Conservation (phyloP, 2,113 vertebrate species). For the Crotalus viridis region DNA sequence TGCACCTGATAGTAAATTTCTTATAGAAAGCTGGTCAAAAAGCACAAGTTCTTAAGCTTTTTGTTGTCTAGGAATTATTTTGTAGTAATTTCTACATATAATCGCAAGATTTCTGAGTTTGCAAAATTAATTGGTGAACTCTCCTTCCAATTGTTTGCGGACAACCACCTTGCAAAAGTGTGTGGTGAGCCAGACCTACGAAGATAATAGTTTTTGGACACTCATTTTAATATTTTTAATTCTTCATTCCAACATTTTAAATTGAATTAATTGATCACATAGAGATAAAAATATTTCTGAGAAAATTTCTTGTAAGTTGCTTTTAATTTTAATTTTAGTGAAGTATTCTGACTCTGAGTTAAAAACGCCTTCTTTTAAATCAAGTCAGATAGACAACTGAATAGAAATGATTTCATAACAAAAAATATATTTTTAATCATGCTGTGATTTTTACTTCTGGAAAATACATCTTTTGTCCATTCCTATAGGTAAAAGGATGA, state of each 20-base stretch:
- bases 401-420: too few relatives aligned
- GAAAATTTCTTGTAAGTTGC: constrained; percentile 25
- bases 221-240: background rate
- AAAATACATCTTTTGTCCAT: too few relatives aligned
- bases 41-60: constrained; percentile 45
- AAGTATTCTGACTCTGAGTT: too few relatives aligned
- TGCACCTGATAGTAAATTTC: constrained; percentile 40
- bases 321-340: background rate
- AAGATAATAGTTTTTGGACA: background rate
- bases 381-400: too few relatives aligned
- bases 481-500: too few relatives aligned
- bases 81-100: background rate
- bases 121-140: background rate
- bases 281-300: background rate
- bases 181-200: background rate
- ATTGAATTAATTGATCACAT: background rate
- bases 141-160: background rate
- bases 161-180: background rate
- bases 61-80: constrained; percentile 12
- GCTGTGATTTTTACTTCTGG: too few relatives aligned
- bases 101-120: background rate
- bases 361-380: too few relatives aligned
- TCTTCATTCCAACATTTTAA: background rate
- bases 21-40: constrained; percentile 42
- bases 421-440: too few relatives aligned